A percentile compares a stretch with the other conserved stretches of the same genome.
Conservation (phyloP, 1,140 invertebrate genomes). For the Zaprionus ghesquierei region DNA sequence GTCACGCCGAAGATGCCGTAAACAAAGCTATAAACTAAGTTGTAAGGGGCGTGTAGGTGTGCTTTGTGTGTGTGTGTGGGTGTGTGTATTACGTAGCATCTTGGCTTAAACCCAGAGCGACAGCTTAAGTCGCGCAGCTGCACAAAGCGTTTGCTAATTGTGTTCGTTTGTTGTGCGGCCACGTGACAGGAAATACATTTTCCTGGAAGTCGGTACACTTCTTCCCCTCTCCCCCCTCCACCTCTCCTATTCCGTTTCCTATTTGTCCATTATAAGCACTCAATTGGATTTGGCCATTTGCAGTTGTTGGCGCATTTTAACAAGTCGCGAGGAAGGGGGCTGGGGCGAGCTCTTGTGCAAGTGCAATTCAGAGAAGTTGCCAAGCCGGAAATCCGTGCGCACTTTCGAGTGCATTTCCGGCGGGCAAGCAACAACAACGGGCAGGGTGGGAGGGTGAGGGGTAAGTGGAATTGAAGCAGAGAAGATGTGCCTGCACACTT, state of each 20-base stretch:
- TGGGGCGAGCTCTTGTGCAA: not conserved
- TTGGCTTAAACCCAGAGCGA: slow-evolving; percentile 9
- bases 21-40: slow-evolving; percentile 59
- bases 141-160: slow-evolving; percentile 50
- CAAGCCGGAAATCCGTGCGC: slow-evolving; percentile 61
- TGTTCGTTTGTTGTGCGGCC: slow-evolving; percentile 38
- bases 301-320: slow-evolving; percentile 30
- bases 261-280: slow-evolving; percentile 27
- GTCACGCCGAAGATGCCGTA: slow-evolving; percentile 33
- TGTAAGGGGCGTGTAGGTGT: not conserved
- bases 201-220: too few species aligned
- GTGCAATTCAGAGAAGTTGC: slow-evolving; percentile 19
- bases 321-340: not conserved
- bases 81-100: not conserved
- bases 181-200: slow-evolving; percentile 54
- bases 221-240: not conserved
- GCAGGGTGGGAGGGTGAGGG: not conserved
- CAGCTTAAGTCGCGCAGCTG: slow-evolving; percentile 1
- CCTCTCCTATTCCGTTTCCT: too few species aligned
- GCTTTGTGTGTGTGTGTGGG: not conserved
- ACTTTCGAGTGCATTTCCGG: slow-evolving; percentile 71
- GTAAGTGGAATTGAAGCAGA: not conserved
- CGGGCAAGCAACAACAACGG: slow-evolving; percentile 11
- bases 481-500: slow-evolving; percentile 15
- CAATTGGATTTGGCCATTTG: slow-evolving; percentile 40